phyloP scores from a whole-genome alignment of 2,888 invertebrate genomes.

The Bruchidius siliquastri region DNA sequence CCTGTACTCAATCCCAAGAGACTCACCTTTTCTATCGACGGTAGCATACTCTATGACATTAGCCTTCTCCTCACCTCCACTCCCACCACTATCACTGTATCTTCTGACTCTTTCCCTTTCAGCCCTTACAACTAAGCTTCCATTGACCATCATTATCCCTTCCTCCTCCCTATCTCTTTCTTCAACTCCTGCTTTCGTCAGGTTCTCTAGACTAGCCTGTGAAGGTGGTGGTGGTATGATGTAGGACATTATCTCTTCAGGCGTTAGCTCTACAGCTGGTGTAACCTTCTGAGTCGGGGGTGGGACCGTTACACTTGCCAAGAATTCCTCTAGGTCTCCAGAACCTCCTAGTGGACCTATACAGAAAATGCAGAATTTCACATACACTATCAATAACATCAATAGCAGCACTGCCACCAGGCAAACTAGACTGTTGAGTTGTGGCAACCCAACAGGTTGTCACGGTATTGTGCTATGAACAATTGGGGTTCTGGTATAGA shows the following conservation, averaged over 20 bases:
- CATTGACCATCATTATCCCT: constrained; percentile 8
- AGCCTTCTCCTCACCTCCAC: constrained; percentile 46
- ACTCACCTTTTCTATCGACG: constrained; percentile 65
- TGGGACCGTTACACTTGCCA: constrained; percentile 76
- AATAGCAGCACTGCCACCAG: too few relatives aligned
- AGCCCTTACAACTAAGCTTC: background rate
- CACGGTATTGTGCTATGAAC: too few relatives aligned
- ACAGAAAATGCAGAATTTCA: constrained; percentile 1
- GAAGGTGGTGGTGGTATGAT: constrained; percentile 76
- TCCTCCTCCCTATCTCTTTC: constrained; percentile 8
- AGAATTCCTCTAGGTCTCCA: constrained; percentile 73
- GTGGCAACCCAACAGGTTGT: too few relatives aligned
- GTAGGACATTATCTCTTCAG: constrained; percentile 79
- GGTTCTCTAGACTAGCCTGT: constrained; percentile 24
- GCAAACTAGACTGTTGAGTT: too few relatives aligned
- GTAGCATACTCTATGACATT: constrained; percentile 68
- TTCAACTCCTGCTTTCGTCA: constrained; percentile 15
- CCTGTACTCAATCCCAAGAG: too few relatives aligned
- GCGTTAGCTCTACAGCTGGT: constrained; percentile 71
- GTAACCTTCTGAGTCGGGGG: constrained; percentile 74
- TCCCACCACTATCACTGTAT: constrained; percentile 53
- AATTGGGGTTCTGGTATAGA: too few relatives aligned
- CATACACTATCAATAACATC: too few relatives aligned
- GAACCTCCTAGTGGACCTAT: constrained; percentile 43
- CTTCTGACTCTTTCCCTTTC: constrained; percentile 23